Base-by-base conservation (phyloP, 2,113 vertebrate species). In the Actinemys pallida region DNA sequence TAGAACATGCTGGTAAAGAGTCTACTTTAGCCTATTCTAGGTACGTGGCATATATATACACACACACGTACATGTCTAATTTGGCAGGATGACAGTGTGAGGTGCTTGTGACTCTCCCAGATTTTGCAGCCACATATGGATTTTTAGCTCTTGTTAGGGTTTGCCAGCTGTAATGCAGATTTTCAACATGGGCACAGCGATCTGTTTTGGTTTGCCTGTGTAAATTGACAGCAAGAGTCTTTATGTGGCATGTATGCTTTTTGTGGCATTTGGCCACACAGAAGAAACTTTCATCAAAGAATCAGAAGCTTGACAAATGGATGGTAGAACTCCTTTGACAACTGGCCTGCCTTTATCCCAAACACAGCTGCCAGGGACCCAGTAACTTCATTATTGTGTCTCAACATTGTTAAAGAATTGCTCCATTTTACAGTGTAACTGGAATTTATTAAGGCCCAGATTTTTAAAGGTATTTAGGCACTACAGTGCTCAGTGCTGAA, bases 31-130 rank as follows among this genome's bases (percentile, higher is more conserved):
- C 53, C 17, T 13, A 0, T n/a, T 8, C 13, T 2, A 79, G 39
- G 12, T 19, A 27, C 56, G 56, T 39, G 53, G 2, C 24, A 45
- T n/a, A 1, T 0, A 83, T 14, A 53, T 6, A 0, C 11, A 62
- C 1, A 0, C 1, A 62, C 1, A 1, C 4, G 4, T 0, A 5
- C 53, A 4, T 72, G 14, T 39, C 80, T 83, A 31, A 13, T 53
- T 89, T 84, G 84, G 42, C 62, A 86, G 69, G 49, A 10, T 56
- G 9, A 56, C 31, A 65, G 72, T 87, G 4, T 79, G 53, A 50
- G 57, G 57, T 90, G 53, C 25, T 83, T 87, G 13, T 22, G 14
- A n/a, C 29, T 75, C 76, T 0, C 52, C 35, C 52, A 49, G 49
- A 10, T 81, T 87, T 69, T 49, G 19, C 54, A 42, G 76, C 47